These are phyloP conservation scores for Eurystomus glaucurus DNA, from an alignment of 2,797 vertebrate genomes.

Conservation along the genomic window DNA sequence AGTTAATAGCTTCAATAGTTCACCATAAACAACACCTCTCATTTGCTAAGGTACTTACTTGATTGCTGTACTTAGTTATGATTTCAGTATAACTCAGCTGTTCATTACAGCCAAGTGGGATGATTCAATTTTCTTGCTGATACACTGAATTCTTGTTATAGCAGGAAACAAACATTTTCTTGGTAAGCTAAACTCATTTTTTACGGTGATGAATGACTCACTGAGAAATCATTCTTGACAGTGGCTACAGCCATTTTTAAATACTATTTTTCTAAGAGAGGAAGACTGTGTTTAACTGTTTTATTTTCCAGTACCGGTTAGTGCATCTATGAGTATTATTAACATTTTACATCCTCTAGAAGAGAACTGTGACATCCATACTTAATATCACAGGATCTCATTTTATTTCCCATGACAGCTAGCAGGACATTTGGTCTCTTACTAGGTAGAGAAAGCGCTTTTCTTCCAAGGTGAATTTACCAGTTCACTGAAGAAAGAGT, in stretches of 20 bases:
- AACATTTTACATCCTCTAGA: not conserved
- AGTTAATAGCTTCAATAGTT: not conserved
- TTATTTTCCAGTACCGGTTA: not conserved
- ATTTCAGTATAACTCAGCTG: slow-evolving; percentile 48
- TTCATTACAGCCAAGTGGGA: slow-evolving; percentile 32
- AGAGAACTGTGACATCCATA: not conserved
- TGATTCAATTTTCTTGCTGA: slow-evolving; percentile 63
- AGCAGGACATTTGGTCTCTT: not conserved
- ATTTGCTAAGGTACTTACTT: slow-evolving; percentile 18
- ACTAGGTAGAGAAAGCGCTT: not conserved
- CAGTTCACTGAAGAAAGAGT: not conserved
- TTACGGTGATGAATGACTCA: slow-evolving; percentile 69
- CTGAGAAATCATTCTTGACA: slow-evolving; percentile 70
- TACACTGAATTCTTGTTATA: slow-evolving; percentile 60
- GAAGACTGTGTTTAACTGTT: not conserved
- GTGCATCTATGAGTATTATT: not conserved
- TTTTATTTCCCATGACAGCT: slow-evolving; percentile 24
- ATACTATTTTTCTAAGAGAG: slow-evolving; percentile 13
- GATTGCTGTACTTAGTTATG: not conserved
- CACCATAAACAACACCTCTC: not conserved
- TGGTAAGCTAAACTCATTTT: slow-evolving; percentile 59
- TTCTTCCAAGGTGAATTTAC: not conserved
- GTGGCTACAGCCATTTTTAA: slow-evolving; percentile 44
- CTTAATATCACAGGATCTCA: not conserved
- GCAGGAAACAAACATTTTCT: slow-evolving; percentile 75